These are phyloP conservation scores for Heliopora coerulea DNA, from an alignment of 92 coral and sea anemone species.

Conservation along the genomic window DNA sequence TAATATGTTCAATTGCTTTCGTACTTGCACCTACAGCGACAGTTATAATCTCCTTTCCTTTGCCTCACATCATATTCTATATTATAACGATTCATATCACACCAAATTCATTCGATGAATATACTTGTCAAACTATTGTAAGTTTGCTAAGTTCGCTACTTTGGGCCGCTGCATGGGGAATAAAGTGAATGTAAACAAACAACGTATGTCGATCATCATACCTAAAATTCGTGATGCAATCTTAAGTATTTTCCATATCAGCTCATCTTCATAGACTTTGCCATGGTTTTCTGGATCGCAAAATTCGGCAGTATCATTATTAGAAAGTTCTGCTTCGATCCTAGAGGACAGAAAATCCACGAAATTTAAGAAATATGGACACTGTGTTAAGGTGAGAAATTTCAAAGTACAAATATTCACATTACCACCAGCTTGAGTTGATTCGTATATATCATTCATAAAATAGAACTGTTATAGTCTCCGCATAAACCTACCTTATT, in stretches of 20 bases:
- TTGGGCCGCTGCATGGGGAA: constrained; percentile 11
- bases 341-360: constrained; percentile 8
- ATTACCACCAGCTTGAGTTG: constrained; percentile 1
- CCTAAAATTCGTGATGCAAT: constrained; percentile 58
- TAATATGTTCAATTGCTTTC: background rate
- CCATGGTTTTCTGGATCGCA: constrained; percentile 38
- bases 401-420: constrained; percentile 29
- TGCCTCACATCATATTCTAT: too few species aligned
- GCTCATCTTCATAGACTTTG: constrained; percentile 40
- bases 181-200: constrained; percentile 25
- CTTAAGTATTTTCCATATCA: constrained; percentile 52
- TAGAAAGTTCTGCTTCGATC: constrained; percentile 23
- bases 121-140: too few species aligned
- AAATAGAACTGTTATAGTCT: background rate
- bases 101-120: too few species aligned
- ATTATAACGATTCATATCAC: too few species aligned
- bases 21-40: background rate
- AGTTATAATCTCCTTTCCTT: too few species aligned
- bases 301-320: constrained; percentile 22
- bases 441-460: background rate
- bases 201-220: constrained; percentile 43
- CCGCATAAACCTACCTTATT: constrained; percentile 14
- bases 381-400: constrained; percentile 4
- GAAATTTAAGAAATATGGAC: background rate
- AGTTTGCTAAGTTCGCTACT: background rate